A percentile compares a stretch with the other conserved stretches of the same genome.
Conservation (phyloP, 1,140 invertebrate species). For the Hycleus cichorii region DNA sequence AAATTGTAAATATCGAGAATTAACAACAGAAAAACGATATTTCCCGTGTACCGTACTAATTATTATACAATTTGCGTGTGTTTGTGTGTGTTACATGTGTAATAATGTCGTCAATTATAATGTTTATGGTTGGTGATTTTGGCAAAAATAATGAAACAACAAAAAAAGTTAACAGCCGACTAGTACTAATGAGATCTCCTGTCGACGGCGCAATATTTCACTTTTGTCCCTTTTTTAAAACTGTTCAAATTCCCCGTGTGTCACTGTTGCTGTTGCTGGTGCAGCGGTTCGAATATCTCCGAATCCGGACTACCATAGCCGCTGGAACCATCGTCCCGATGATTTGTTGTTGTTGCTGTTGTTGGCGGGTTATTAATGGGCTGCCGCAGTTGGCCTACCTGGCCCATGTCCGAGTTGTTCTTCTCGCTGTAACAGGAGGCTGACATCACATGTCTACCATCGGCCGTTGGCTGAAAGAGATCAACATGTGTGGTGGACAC, state of each 20-base stretch:
- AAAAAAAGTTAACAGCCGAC: conserved; percentile 3
- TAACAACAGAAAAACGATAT: too few species aligned
- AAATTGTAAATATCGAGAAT: too few species aligned
- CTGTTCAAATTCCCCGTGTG: conserved; percentile 7
- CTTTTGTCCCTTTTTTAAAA: conserved; percentile 4
- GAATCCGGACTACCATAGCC: conserved; percentile 57
- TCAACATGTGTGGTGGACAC: conserved; percentile 8
- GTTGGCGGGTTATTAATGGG: conserved; percentile 41
- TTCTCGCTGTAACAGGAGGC: conserved; percentile 42
- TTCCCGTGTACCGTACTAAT: too few species aligned
- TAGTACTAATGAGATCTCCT: conserved; percentile 27
- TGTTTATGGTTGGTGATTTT: background rate
- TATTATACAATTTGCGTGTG: too few species aligned
- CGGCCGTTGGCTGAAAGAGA: conserved; percentile 41
- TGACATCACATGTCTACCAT: conserved; percentile 29
- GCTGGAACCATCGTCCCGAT: conserved; percentile 52
- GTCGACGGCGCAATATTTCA: conserved; percentile 14
- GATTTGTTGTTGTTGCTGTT: conserved; percentile 20
- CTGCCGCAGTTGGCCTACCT: conserved; percentile 38
- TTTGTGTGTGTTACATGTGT: too few species aligned
- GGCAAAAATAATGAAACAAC: conserved; percentile 6
- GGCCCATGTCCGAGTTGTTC: conserved; percentile 40
- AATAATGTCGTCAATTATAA: too few species aligned
- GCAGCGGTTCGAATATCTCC: conserved; percentile 49
- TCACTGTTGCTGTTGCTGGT: conserved; percentile 16